Base-by-base conservation (phyloP, 2,113 vertebrate genomes). In the Kobus ellipsiprymnus region DNA sequence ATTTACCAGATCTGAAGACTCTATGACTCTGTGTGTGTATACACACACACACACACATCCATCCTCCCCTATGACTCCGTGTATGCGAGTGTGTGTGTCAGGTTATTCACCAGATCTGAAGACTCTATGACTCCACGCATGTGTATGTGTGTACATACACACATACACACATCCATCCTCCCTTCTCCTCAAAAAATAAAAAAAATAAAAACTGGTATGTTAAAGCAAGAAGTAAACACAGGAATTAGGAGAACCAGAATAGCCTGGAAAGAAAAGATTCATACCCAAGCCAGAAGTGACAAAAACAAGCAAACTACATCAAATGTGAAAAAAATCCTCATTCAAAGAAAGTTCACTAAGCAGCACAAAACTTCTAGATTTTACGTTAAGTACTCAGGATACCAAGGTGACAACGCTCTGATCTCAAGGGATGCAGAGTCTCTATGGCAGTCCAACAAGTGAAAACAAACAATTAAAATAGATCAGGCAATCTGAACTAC, bases 391-490 rank as follows among this genome's bases (percentile, higher is more conserved):
- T 85, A 48, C 25, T 94, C 54, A 82, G 16, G 25, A 88, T 30
- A 93, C 6, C 77, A 93, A 94, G 54, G 13, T 88, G 60, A n/a
- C 16, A 90, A 46, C 52, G 21, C 40, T 91, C 40, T 92, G 23
- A 90, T 50, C 54, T 57, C 92, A 44, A 52, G 67, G 25, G 83
- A 90, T 46, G 94, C 71, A 83, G 40, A 85, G 57, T 62, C 90
- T 96, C 95, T 25, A 82, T 59, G 27, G 44, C 5, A 86, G 23
- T 71, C 44, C 48, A 80, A 96, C 3, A 87, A 55, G 62, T 71
- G 67, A 74, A 96, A 95, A 94, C 85, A 96, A 77, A 91, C 21
- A 93, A 86, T 86, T 91, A 64, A 95, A 83, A 67, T 15, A 93
- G 9, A 92, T 86, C 17, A 44, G 62, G 46, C 54, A 52, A n/a